Evolutionary conservation across 92 coral and sea anemone genomes (phyloP), one percentile per base, ranked within the genome.

Genomic region (Chrysogorgia sp.): DNA sequence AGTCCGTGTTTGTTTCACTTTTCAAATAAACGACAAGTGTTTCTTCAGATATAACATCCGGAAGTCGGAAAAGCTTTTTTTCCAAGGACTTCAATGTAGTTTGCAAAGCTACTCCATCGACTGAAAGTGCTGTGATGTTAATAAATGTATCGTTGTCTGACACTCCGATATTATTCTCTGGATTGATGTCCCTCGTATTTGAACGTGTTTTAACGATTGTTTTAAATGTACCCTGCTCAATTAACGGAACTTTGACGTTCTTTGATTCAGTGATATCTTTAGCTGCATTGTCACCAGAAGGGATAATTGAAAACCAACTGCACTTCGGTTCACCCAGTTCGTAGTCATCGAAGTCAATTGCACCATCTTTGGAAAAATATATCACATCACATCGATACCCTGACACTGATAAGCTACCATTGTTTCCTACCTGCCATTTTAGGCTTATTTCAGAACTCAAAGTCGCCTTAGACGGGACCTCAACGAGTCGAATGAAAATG

Each of bases 381-480:
- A 83, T 85, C 30, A 90, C 58, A 80, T 90, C 96, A 59, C 96
- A 90, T 71, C 88, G 88, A 67, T 88, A 90, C 15, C 96, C 96
- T 43, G 72, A 77, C 10, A 86, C 86, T 14, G 23, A 53, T 72
- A 55, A 84, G 64, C 90, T 88, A 34, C 96, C 96, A 55, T 90
- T 90, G 83, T 90, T 90, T 24, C 92, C 69, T 71, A 90, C 65
- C 30, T 40, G 76, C 96, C 96, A 90, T 55, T 56, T 55, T 21
- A 88, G 78, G 17, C 71, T 55, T 6, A 88, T 49, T 52, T 68
- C 96, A 88, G 67, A 47, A 53, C 26, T 53, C 34, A 55, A 52
- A 37, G 10, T 19, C 23, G 21, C 56, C 13, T 63, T 82, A 30
- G 90, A 56, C 7, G 85, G 40, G 5, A 92, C 85, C 15, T 74